Percentiles rank a stretch among this genome's conserved stretches.
Conservation (phyloP, 2,113 vertebrate genomes). For the Pelecanoides urinatrix region DNA sequence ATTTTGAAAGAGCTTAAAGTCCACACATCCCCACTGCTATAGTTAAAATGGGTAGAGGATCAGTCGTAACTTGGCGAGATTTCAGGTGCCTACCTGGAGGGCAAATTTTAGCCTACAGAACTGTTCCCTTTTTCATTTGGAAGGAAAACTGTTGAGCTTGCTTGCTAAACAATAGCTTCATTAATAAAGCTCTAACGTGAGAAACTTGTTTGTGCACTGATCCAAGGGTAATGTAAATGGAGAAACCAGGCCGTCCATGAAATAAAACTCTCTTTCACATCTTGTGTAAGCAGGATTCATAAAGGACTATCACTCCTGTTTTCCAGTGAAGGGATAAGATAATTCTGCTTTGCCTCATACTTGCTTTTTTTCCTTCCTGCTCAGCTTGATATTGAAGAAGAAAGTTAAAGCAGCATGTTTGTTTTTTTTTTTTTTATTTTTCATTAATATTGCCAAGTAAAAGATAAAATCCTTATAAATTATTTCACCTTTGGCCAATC, state of each 20-base stretch:
- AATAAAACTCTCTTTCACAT: neutral
- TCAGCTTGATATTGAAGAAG: neutral
- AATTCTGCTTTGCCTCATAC: neutral
- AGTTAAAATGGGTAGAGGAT: neutral
- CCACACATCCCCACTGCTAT: neutral
- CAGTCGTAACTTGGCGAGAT: neutral
- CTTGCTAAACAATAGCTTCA: slow-evolving; percentile 54
- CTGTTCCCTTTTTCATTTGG: slow-evolving; percentile 32
- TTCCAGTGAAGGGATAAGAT: neutral
- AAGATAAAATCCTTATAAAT: neutral
- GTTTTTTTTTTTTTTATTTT: neutral
- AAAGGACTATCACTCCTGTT: neutral
- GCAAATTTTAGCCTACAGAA: neutral
- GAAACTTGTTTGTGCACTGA: slow-evolving; percentile 40
- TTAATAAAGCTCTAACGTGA: slow-evolving; percentile 58
- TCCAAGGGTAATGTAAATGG: slow-evolving; percentile 34
- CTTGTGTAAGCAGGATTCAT: neutral
- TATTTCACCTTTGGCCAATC: neutral
- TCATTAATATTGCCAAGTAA: neutral
- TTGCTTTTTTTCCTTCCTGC: neutral
- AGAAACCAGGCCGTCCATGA: slow-evolving; percentile 6
- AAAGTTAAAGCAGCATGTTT: neutral
- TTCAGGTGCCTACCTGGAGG: neutral
- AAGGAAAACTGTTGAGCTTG: slow-evolving; percentile 6
- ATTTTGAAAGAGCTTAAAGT: neutral